phyloP scores from a whole-genome alignment of 2,113 vertebrate genomes.

The Hemibagrus wyckioides region DNA sequence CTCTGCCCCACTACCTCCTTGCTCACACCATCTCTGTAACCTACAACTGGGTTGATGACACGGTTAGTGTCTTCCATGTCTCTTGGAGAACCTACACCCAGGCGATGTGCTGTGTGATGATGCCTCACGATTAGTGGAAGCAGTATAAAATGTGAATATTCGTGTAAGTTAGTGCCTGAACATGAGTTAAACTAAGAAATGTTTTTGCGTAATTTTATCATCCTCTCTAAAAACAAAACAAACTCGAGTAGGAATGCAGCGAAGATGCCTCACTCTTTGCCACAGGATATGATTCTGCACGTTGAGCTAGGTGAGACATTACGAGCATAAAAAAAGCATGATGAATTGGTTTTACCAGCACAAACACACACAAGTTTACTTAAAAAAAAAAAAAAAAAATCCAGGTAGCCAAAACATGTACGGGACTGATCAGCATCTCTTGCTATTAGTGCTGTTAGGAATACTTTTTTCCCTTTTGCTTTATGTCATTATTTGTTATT shows the following conservation, averaged over 20 bases:
- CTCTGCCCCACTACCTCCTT: background rate
- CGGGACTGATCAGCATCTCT: too few relatives aligned
- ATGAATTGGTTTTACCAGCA: background rate
- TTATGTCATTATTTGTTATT: background rate
- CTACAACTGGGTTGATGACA: background rate
- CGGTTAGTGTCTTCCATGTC: background rate
- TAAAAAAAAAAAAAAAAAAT: background rate
- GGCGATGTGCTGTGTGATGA: background rate
- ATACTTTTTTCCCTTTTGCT: too few relatives aligned
- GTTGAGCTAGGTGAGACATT: background rate
- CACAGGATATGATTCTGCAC: background rate
- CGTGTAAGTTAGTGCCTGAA: background rate
- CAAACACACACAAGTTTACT: background rate
- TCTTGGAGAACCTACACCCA: background rate
- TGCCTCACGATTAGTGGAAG: background rate
- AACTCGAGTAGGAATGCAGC: background rate
- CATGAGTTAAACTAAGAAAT: background rate
- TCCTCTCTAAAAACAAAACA: background rate
- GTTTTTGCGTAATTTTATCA: background rate
- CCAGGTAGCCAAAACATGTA: too few relatives aligned
- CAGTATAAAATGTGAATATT: too few relatives aligned
- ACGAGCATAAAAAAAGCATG: background rate
- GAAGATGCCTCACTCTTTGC: background rate
- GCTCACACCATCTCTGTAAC: background rate
- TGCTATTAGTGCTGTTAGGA: too few relatives aligned